A percentile compares a stretch with the other conserved stretches of the same genome.
Evolutionary conservation across 2,113 vertebrate genomes (phyloP).

Genomic region (Ranitomeya imitator): DNA sequence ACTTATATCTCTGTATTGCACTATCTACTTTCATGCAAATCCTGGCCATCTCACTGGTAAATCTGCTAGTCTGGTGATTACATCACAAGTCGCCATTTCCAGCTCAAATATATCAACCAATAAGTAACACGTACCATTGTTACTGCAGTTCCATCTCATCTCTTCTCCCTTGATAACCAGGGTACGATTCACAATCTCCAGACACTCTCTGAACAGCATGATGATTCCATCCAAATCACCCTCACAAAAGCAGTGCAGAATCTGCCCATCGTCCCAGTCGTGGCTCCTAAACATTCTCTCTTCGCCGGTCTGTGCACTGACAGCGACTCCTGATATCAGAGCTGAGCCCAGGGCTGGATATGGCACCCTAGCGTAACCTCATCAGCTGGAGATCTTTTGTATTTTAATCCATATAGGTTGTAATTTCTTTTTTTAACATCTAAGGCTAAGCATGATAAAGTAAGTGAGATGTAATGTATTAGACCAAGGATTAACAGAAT

Average conservation of each 20-base stretch:
- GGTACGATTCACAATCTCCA: constrained; percentile 60
- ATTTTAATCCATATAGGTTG: constrained; percentile 39
- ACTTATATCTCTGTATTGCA: background rate
- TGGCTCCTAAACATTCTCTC: constrained; percentile 7
- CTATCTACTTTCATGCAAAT: background rate
- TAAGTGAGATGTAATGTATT: background rate
- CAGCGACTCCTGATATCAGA: background rate
- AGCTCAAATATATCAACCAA: background rate
- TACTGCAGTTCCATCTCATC: constrained; percentile 64
- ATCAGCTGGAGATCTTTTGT: constrained; percentile 11
- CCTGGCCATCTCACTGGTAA: background rate
- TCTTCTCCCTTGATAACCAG: constrained; percentile 64
- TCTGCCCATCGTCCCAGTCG: constrained; percentile 55
- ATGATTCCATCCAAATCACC: constrained; percentile 37
- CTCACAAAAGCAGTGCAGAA: constrained; percentile 59
- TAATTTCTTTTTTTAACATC: constrained; percentile 38
- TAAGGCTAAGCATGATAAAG: background rate
- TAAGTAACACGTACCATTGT: constrained; percentile 60
- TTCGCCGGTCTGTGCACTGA: background rate
- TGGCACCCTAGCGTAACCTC: constrained; percentile 10
- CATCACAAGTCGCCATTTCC: background rate
- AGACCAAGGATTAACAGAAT: constrained; percentile 10
- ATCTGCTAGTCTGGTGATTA: background rate
- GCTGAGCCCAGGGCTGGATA: background rate
- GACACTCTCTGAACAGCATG: constrained; percentile 46